phyloP scores from a whole-genome alignment of 2,113 vertebrate species.

The Antennarius striatus region DNA sequence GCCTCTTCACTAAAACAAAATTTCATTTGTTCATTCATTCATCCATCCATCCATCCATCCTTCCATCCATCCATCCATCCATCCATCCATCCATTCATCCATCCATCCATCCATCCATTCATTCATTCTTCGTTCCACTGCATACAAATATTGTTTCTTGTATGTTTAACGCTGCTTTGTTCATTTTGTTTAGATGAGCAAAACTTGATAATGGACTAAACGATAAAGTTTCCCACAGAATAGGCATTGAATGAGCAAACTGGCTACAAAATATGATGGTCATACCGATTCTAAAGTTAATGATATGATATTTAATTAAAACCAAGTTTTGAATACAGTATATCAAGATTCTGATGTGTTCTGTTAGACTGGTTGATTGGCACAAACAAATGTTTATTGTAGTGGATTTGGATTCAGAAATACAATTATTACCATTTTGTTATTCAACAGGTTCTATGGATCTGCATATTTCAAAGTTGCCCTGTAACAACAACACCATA shows the following conservation, averaged over 20 bases:
- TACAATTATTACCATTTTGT: not conserved
- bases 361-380: not conserved
- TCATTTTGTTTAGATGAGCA: too few species aligned
- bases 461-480: too few species aligned
- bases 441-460: not conserved
- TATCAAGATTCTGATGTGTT: not conserved
- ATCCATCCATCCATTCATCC: too few species aligned
- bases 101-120: too few species aligned
- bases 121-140: not conserved
- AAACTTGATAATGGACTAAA: not conserved
- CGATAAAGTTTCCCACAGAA: not conserved
- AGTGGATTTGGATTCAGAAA: not conserved
- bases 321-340: not conserved
- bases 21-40: too few species aligned
- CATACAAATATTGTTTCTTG: not conserved
- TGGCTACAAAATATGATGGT: not conserved
- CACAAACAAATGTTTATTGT: too few species aligned
- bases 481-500: not conserved
- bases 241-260: not conserved
- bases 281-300: not conserved
- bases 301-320: conserved; percentile 3
- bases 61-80: too few species aligned
- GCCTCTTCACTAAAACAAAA: too few species aligned
- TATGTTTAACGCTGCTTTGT: not conserved
- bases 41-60: too few species aligned